Conservation (phyloP, 2,888 invertebrate species). For the Sinotaia quadrata region DNA sequence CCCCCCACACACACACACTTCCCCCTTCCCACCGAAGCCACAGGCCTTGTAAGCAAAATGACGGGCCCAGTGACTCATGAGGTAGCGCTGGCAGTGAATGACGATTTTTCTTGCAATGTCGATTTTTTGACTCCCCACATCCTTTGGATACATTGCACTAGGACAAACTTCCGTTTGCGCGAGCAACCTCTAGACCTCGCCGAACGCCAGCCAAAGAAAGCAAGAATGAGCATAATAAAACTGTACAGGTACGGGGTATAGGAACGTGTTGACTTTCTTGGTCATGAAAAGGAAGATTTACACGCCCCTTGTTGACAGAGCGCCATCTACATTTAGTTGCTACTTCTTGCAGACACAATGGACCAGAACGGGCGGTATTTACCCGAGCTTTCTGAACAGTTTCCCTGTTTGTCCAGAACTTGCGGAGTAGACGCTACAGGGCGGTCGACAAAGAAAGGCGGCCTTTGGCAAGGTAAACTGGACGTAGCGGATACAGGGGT, state of each 20-base stretch:
- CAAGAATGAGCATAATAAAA: not conserved
- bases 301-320: not conserved
- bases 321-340: slow-evolving; percentile 26
- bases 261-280: slow-evolving; percentile 10
- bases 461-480: slow-evolving; percentile 6
- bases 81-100: too few species aligned
- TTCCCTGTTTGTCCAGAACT: slow-evolving; percentile 1
- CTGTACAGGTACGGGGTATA: slow-evolving; percentile 1
- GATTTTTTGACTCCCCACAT: too few species aligned
- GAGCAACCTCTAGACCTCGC: too few species aligned
- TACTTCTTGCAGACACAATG: slow-evolving; percentile 8
- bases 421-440: not conserved
- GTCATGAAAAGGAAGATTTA: not conserved
- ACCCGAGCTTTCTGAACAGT: not conserved
- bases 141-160: too few species aligned
- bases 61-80: too few species aligned
- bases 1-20: too few species aligned
- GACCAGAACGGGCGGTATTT: not conserved
- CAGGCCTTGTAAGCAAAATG: too few species aligned
- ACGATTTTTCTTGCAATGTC: too few species aligned
- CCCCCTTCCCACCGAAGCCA: too few species aligned
- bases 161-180: too few species aligned
- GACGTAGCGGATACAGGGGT: not conserved
- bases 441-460: not conserved
- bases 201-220: too few species aligned